phyloP scores from a whole-genome alignment of 2,888 invertebrate genomes.

The Leucophenga montana region DNA sequence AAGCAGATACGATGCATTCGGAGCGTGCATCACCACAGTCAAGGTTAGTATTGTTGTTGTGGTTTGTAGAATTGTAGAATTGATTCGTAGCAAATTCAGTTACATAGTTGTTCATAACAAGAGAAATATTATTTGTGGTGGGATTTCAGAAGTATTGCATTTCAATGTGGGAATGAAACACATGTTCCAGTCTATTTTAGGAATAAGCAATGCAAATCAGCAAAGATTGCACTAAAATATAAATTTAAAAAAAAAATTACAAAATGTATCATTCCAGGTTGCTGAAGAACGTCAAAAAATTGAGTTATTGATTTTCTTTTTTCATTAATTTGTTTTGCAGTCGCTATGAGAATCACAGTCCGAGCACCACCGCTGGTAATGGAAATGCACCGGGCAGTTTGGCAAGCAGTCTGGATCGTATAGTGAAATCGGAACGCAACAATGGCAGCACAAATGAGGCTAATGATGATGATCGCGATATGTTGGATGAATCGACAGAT shows the following conservation, averaged over 20 bases:
- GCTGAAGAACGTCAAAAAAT: too few species aligned
- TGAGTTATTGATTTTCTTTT: conserved; percentile 30
- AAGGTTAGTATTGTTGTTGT: conserved; percentile 65
- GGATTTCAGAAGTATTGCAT: too few species aligned
- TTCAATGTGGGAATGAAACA: too few species aligned
- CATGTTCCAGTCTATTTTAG: too few species aligned
- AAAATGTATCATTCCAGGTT: too few species aligned
- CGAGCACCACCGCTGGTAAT: conserved; percentile 72
- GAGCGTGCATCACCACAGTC: conserved; percentile 73
- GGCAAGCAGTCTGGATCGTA: conserved; percentile 60
- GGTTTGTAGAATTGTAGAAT: too few species aligned
- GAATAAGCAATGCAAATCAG: too few species aligned
- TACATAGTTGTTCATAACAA: too few species aligned
- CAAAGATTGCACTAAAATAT: too few species aligned
- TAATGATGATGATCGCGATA: conserved; percentile 71
- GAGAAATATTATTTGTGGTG: too few species aligned
- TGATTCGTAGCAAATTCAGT: too few species aligned
- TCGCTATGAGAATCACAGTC: conserved; percentile 73
- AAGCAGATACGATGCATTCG: conserved; percentile 73
- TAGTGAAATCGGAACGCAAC: conserved; percentile 72
- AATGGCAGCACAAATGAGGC: conserved; percentile 73
- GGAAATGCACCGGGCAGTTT: conserved; percentile 56
- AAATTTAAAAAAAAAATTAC: too few species aligned
- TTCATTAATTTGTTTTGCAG: conserved; percentile 48
- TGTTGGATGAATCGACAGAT: conserved; percentile 72